These are phyloP conservation scores for Psittacara wagleri DNA, from an alignment of 2,113 vertebrate species.

Conservation along the genomic window DNA sequence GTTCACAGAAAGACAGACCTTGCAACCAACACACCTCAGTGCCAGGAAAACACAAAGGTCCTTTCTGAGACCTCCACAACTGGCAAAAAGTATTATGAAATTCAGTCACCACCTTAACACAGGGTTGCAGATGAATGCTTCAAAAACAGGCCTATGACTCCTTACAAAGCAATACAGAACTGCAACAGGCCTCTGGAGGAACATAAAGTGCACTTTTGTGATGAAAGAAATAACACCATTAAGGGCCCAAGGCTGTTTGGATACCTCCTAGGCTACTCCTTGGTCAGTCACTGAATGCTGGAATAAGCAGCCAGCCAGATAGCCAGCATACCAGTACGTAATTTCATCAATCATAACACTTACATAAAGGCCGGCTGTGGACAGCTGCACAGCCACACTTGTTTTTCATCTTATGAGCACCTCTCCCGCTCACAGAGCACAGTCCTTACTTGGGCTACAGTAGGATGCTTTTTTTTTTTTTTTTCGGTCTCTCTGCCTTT, in stretches of 20 bases:
- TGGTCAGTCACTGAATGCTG: not conserved
- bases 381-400: not conserved
- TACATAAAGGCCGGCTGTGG: not conserved
- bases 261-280: not conserved
- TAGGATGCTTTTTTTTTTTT: not conserved
- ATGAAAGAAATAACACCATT: not conserved
- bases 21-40: not conserved
- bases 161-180: not conserved
- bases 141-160: not conserved
- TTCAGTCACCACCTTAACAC: not conserved
- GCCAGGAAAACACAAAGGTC: not conserved
- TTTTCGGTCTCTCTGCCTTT: not conserved
- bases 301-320: not conserved
- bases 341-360: not conserved
- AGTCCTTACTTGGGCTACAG: not conserved
- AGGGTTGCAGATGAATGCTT: not conserved
- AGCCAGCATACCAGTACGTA: not conserved
- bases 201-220: not conserved
- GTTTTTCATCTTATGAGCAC: fast-evolving
- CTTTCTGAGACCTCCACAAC: not conserved
- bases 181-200: not conserved
- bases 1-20: not conserved
- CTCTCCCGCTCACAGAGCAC: not conserved
- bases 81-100: not conserved
- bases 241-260: not conserved